Conservation (phyloP, 2,113 vertebrate genomes). For the Lepisosteus oculatus region DNA sequence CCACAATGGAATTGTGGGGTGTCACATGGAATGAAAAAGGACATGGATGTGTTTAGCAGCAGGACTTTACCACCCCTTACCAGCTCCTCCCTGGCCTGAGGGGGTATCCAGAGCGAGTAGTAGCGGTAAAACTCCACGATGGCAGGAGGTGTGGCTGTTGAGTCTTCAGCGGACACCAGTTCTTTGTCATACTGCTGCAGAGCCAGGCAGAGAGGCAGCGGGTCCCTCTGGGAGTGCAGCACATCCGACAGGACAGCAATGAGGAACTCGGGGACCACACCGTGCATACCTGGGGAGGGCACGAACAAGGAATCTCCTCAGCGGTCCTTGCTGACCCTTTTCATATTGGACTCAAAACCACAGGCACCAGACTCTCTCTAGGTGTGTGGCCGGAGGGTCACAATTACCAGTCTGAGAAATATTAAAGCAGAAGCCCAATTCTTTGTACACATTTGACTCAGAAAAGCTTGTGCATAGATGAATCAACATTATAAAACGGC, state of each 20-base stretch:
- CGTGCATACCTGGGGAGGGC: slow-evolving; percentile 12
- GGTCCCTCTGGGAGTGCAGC: slow-evolving; percentile 89
- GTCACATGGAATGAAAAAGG: too few relatives aligned
- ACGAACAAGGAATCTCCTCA: too few relatives aligned
- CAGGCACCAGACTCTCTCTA: too few relatives aligned
- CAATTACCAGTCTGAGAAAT: background rate
- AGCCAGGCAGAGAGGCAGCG: slow-evolving; percentile 82
- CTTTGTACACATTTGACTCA: too few relatives aligned
- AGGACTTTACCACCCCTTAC: slow-evolving; percentile 52
- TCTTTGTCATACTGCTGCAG: slow-evolving; percentile 84
- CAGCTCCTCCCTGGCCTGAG: slow-evolving; percentile 59
- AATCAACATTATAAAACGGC: too few relatives aligned
- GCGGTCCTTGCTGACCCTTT: too few relatives aligned
- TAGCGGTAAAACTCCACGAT: slow-evolving; percentile 70
- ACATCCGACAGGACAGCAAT: slow-evolving; percentile 76
- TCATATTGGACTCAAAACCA: too few relatives aligned
- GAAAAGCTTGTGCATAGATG: accelerated
- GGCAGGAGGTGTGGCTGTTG: slow-evolving; percentile 41
- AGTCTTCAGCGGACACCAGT: slow-evolving; percentile 44
- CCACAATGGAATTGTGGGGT: too few relatives aligned
- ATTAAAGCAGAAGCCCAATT: background rate
- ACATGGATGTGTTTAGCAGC: too few relatives aligned
- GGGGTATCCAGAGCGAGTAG: slow-evolving; percentile 84
- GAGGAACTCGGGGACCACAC: slow-evolving; percentile 66
- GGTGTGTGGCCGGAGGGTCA: too few relatives aligned